A percentile compares a stretch with the other conserved stretches of the same genome.
Conservation (phyloP, 2,888 invertebrate species). For the Aphodius granarius region DNA sequence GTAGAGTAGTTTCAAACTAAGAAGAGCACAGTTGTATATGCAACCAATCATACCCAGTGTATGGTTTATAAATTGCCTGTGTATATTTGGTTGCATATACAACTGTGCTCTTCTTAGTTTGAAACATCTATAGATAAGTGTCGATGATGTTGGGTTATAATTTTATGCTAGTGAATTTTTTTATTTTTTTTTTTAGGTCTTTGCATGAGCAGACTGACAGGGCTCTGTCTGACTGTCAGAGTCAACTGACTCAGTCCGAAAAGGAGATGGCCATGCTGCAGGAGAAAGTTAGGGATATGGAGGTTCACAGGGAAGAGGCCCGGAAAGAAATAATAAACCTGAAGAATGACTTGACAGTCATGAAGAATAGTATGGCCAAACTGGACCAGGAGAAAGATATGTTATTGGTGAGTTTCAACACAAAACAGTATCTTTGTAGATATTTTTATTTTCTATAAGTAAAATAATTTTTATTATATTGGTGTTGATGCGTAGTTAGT, state of each 20-base stretch:
- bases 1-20: no score
- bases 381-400: conserved; percentile 75
- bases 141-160: not conserved
- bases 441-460: no score
- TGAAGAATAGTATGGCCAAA: conserved; percentile 64
- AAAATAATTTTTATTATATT: no score
- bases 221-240: conserved; percentile 69
- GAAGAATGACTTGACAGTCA: conserved; percentile 64
- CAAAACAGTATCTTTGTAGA: no score
- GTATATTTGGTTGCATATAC: no score
- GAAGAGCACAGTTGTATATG: no score
- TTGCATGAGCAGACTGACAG: conserved; percentile 78
- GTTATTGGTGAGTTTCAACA: conserved; percentile 55
- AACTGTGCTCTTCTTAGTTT: no score
- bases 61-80: no score
- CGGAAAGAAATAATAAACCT: conserved; percentile 64
- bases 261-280: conserved; percentile 64
- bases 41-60: no score
- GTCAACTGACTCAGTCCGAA: conserved; percentile 65
- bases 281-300: conserved; percentile 60
- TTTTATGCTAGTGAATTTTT: not conserved
- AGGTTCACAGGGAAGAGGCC: conserved; percentile 51
- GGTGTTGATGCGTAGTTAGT: no score
- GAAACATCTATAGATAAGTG: no score
- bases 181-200: conserved; percentile 55